Evolutionary conservation across 2,888 invertebrate species (phyloP), one percentile per base, ranked within the genome.

Genomic region (Scaptodrosophila latifasciaeformis): DNA sequence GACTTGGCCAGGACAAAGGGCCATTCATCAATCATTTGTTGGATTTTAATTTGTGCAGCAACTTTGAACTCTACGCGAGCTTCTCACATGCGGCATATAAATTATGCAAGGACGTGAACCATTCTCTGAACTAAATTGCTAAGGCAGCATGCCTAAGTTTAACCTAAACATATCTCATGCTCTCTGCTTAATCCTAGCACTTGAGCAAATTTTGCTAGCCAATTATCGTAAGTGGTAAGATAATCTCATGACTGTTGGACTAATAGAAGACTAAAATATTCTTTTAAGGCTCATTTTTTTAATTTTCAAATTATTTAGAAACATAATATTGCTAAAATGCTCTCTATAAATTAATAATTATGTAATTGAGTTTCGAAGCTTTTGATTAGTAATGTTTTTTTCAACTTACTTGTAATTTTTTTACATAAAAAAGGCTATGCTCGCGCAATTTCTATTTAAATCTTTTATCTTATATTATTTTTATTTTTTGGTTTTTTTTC

Each of bases 31-130:
- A 74, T 74, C 72, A 74, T 69, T 68, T 68, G 80, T 74, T 74
- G 72, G 80, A 74, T 74, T 74, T 74, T 79, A 74, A 74, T 74
- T 76, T 74, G 72, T 72, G 72, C 72, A 62, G 63, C 66, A 76
- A 79, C 72, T 72, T 79, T 76, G 72, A 71, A 68, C 68, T 37
- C 37, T 13, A 3, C 24, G 49, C 4, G 6, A 9, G 34, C 40
- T 44, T 63, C 53, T 40, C 40, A 40, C 21, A 21, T 40, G 40
- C 10, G 40, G 19, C 68, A 54, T 77, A 74, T 74, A 79, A 74
- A 79, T 74, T 74, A 74, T 74, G 80, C 60, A 74, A 71, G 79
- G 6, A 29, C 29, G 10, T 10, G 10, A 6, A 29, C 29, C 29
- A 29, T 10, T n/a, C n/a, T n/a, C n/a, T n/a, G n/a, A n/a, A n/a